Evolutionary conservation across 2,113 vertebrate species (phyloP), one percentile per base, ranked within the genome.

Genomic region (Asarcornis scutulata): DNA sequence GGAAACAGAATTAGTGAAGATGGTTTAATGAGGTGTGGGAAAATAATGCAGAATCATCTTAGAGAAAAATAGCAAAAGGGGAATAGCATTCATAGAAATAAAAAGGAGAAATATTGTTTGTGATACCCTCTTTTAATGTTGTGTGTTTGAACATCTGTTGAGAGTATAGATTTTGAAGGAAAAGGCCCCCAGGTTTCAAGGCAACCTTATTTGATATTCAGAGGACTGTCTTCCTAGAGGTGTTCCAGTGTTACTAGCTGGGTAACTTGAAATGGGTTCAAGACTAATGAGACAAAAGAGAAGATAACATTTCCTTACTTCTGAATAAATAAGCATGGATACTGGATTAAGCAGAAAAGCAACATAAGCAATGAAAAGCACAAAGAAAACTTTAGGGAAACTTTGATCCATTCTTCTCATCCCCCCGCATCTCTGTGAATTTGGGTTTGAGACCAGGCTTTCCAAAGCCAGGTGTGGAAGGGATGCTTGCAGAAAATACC

Each of bases 331-430:
- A 77, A 52, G 15, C 67, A 62, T 8, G 48, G 38, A 52, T 31
- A 36, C 3, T 46, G 34, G 6, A 1, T 46, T 77, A 83, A 76
- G 23, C 26, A 86, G 9, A 77, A 90, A 80, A 48, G 4, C 0
- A 0, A 78, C 10, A 38, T 52, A 66, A 82, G 12, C 22, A 52
- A 9, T 17, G 13, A 77, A 90, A 80, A 48, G 3, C 0, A 0
- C 74, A 17, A 89, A 44, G n/a, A 66, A 82, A 34, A 9, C 6
- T 36, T 42, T 67, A n/a, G 12, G 52, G 29, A 29, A 64, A 25
- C 8, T 5, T 11, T 38, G 15, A 42, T 84, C 20, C 8, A 7
- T 75, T 13, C 18, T 44, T 67, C 26, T 32, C 8, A 13, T 59
- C 12, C 17, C 72, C 38, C 34, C 62, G 25, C 40, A 38, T 40